Base-by-base conservation (phyloP, 2,888 invertebrate genomes). In the Deladenus siricidicola region DNA sequence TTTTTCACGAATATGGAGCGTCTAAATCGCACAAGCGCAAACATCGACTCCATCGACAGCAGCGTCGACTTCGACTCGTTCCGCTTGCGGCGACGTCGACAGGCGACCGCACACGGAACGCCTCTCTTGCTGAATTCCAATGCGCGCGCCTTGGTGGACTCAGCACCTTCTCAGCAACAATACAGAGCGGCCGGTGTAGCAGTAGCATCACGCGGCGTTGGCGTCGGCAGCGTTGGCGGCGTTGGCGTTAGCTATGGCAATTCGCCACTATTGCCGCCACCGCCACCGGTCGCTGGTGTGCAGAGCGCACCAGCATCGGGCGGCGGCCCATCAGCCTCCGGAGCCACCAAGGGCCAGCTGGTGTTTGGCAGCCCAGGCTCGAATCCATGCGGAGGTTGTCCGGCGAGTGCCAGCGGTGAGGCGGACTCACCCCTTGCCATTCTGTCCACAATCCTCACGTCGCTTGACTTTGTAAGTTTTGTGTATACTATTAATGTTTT, bases 311-410 rank as follows among this genome's bases (percentile, higher is more conserved):
- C 14, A 10, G 6, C 39, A 6, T 10, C 6, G 8, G 39, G 39
- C 39, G 39, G 39, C n/a, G n/a, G n/a, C n/a, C n/a, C n/a, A n/a
- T n/a, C 14, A 42, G 42, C 42, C n/a, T 47, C 26, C n/a, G 47
- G 21, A 6, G 34, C 53, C 4, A 34, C 53, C 6, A 30, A 30
- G 8, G 24, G n/a, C 56, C 56, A 56, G 29, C 19, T 60, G 30
- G 30, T 50, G 8, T 63, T 63, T 47, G 47, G 54, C 28, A 60
- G 54, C 23, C 66, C 66, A 3, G 56, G 55, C 23, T 56, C 42
- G 34, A 63, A 62, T 44, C 52, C 58, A 30, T 65, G 71, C 34
- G 52, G 56, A n/a, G 57, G 59, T 24, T 68, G 69, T 26, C 64
- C 69, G n/a, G n/a, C n/a, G 19, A 51, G 47, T 8, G 53, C 67